Evolutionary conservation across 2,113 vertebrate genomes (phyloP).

Genomic region (Phylloscopus trochilus): DNA sequence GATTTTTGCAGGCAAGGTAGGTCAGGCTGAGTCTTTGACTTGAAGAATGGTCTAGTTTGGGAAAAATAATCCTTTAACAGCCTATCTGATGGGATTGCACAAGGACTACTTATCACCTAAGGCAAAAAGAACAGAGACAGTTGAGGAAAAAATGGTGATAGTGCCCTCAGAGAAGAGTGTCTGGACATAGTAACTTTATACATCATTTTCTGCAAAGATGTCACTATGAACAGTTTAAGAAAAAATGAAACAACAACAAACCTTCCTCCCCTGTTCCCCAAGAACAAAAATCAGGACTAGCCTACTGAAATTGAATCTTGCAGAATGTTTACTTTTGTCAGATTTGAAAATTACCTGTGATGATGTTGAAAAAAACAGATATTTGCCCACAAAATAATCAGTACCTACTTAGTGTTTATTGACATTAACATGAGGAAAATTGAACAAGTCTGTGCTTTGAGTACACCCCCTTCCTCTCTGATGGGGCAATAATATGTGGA

Average conservation of each 20-base stretch:
- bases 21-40: not conserved
- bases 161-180: not conserved
- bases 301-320: not conserved
- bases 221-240: not conserved
- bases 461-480: fast-evolving
- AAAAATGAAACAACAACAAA: not conserved
- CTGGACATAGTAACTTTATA: not conserved
- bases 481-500: not conserved
- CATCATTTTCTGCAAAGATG: not conserved
- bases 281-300: not conserved
- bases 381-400: not conserved
- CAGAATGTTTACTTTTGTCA: not conserved
- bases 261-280: no score
- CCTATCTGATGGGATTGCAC: not conserved
- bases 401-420: not conserved
- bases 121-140: not conserved
- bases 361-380: not conserved
- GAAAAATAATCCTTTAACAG: not conserved
- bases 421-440: not conserved
- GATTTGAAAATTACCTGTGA: not conserved
- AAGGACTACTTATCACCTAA: not conserved
- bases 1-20: not conserved
- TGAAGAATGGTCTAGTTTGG: not conserved
- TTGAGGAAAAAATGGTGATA: not conserved
- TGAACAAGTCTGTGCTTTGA: not conserved